phyloP scores from a whole-genome alignment of 2,113 vertebrate genomes.

The Seriola rivoliana region DNA sequence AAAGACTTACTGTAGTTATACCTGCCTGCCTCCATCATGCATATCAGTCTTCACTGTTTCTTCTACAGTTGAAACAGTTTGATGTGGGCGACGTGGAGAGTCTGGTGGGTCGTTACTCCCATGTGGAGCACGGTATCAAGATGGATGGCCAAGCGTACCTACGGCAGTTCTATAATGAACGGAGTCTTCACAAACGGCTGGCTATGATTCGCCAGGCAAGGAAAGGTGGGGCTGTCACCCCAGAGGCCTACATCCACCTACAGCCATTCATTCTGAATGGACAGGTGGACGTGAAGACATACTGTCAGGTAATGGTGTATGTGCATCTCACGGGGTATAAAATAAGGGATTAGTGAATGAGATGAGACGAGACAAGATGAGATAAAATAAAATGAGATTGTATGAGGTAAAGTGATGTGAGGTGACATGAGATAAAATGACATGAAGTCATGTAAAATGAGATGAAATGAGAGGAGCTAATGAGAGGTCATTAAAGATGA shows the following conservation, averaged over 20 bases:
- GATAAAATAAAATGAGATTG: background rate
- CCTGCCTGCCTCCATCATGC: background rate
- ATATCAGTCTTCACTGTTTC: background rate
- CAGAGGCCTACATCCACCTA: constrained; percentile 84
- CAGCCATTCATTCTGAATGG: constrained; percentile 80
- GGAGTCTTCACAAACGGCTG: constrained; percentile 82
- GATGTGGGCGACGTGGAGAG: constrained; percentile 86
- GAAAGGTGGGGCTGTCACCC: constrained; percentile 85
- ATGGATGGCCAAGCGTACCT: constrained; percentile 85
- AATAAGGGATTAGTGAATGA: background rate
- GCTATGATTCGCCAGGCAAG: constrained; percentile 84
- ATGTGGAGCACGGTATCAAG: constrained; percentile 84
- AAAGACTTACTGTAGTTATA: background rate
- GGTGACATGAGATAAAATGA: too few relatives aligned
- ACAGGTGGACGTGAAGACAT: constrained; percentile 77
- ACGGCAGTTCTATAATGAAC: constrained; percentile 84
- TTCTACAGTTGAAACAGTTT: constrained; percentile 84
- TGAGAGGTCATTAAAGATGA: too few relatives aligned
- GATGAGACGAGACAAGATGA: background rate
- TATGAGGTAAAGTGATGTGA: background rate
- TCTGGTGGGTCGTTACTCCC: constrained; percentile 85
- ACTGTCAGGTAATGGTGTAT: constrained; percentile 79
- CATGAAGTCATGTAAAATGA: background rate
- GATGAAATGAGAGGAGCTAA: background rate
- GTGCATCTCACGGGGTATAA: background rate